Evolutionary conservation across 2,797 vertebrate genomes (phyloP).

Genomic region (Novumbra hubbsi): DNA sequence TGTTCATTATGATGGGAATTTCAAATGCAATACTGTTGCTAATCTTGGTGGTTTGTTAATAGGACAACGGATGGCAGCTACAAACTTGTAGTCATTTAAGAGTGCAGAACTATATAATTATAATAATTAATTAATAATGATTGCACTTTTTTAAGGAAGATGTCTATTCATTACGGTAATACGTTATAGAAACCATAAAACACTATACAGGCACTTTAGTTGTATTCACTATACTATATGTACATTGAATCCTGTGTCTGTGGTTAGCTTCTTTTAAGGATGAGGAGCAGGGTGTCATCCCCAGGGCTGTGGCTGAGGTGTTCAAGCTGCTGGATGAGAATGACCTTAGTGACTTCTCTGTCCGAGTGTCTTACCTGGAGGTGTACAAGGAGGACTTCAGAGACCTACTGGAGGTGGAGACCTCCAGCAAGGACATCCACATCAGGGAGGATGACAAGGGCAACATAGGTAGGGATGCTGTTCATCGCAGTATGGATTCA

Average conservation of each 20-base stretch:
- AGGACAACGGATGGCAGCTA: too few species aligned
- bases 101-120: background rate
- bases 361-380: conserved; percentile 93
- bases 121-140: too few species aligned
- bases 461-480: conserved; percentile 80
- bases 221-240: background rate
- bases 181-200: background rate
- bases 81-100: background rate
- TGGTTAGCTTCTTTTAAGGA: conserved; percentile 87
- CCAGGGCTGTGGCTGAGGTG: conserved; percentile 89
- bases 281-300: conserved; percentile 95
- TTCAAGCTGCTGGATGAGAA: conserved; percentile 96
- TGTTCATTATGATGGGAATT: too few species aligned
- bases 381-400: conserved; percentile 97
- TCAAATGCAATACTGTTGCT: too few species aligned
- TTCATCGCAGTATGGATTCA: background rate
- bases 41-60: too few species aligned
- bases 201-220: too few species aligned
- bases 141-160: too few species aligned
- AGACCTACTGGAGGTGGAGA: conserved; percentile 93
- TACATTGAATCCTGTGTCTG: conserved; percentile 22
- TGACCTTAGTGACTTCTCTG: conserved; percentile 87
- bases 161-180: too few species aligned
- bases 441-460: conserved; percentile 94
- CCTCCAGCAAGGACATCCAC: conserved; percentile 92